phyloP scores from a whole-genome alignment of 1,140 invertebrate species.

The Anoplolepis gracilipes region DNA sequence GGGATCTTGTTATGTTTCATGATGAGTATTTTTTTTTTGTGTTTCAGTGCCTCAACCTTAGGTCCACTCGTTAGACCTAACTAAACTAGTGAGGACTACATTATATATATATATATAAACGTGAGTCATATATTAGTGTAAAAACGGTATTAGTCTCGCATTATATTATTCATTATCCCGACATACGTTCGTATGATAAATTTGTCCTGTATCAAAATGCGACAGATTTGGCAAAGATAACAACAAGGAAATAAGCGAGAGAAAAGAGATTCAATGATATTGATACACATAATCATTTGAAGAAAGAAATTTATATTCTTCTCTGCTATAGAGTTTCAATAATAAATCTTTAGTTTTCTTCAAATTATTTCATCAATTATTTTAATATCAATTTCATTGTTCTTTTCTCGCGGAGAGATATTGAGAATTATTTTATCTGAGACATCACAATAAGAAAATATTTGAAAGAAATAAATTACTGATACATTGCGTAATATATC shows the following conservation, averaged over 20 bases:
- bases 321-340: not conserved
- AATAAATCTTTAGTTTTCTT: slow-evolving; percentile 14
- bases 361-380: not conserved
- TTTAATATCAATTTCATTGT: not conserved
- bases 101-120: slow-evolving; percentile 11
- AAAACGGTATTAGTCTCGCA: slow-evolving; percentile 28
- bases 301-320: slow-evolving; percentile 29
- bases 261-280: slow-evolving; percentile 23
- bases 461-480: slow-evolving; percentile 20
- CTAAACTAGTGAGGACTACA: slow-evolving; percentile 36
- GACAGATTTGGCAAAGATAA: slow-evolving; percentile 33
- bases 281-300: not conserved
- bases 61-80: slow-evolving; percentile 31
- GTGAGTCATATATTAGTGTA: slow-evolving; percentile 40
- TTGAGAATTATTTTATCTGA: slow-evolving; percentile 8
- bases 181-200: slow-evolving; percentile 18
- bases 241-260: not conserved
- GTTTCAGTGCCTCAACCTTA: not conserved
- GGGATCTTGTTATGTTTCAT: slow-evolving; percentile 45
- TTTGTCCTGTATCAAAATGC: slow-evolving; percentile 45
- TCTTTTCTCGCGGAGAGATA: not conserved
- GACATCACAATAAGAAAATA: slow-evolving; percentile 12
- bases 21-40: slow-evolving; percentile 38
- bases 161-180: not conserved
- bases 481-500: slow-evolving; percentile 26